Evolutionary conservation across 2,797 vertebrate genomes (phyloP).

Genomic region (Vultur gryphus): DNA sequence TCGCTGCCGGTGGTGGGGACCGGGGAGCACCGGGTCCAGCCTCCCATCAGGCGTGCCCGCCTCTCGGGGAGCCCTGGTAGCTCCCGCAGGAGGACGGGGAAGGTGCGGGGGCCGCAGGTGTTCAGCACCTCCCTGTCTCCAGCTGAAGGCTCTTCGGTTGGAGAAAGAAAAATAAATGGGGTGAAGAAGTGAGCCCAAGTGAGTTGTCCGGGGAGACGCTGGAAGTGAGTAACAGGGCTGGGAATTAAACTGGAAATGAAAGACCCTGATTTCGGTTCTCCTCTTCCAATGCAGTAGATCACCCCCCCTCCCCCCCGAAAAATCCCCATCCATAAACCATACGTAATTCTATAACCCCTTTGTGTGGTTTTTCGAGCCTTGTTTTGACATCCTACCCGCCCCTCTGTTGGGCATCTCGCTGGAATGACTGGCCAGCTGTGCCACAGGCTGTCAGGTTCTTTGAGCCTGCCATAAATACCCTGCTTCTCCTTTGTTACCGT

Average conservation of each 20-base stretch:
- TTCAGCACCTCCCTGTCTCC: not conserved
- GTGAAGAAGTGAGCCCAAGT: not conserved
- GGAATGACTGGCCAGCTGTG: not conserved
- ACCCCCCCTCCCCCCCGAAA: not conserved
- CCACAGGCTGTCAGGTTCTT: not conserved
- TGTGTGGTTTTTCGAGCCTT: not conserved
- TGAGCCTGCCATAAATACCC: not conserved
- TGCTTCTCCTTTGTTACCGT: not conserved
- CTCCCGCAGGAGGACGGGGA: not conserved
- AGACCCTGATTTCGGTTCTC: not conserved
- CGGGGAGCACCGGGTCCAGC: not conserved
- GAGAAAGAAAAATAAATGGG: not conserved
- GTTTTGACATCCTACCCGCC: not conserved
- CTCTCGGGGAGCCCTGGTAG: not conserved
- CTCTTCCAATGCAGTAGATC: not conserved
- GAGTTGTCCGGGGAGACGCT: not conserved
- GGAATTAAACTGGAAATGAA: not conserved
- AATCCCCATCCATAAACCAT: not conserved
- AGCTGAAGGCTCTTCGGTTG: not conserved
- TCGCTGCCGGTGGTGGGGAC: not conserved
- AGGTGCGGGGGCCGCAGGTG: not conserved
- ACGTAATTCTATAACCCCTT: not conserved
- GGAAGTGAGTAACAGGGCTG: not conserved
- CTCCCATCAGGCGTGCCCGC: not conserved
- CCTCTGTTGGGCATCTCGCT: not conserved